Base-by-base conservation (phyloP, 2,797 vertebrate genomes). In the Neosilurus mollespiculum region DNA sequence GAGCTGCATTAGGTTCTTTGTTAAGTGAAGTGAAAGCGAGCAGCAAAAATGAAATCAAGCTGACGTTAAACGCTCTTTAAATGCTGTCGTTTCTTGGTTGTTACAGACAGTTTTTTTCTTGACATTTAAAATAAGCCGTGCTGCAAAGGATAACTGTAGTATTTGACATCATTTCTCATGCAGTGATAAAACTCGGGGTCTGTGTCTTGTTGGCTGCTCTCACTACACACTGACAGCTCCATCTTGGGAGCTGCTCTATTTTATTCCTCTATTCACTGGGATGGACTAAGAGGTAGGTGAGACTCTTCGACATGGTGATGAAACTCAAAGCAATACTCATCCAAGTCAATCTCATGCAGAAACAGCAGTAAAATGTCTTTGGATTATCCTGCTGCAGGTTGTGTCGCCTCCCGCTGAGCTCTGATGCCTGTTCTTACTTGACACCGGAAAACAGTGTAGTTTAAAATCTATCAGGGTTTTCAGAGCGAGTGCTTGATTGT, bases 281-380 rank as follows among this genome's bases (percentile, higher is more conserved):
- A 88, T 84, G 80, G 89, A 87, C 89, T 91, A 89, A 93, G 90
- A 90, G 82, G 90, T 90, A 92, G 89, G 91, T 93, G 56, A 84
- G 65, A 83, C 71, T 83, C 78, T 84, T 83, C 77, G 30, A 65
- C 43, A 37, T 82, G 80, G 78, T 87, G 82, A 86, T 87, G 84
- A 89, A 89, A 85, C 85, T 43, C 78, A 66, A 85, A 64, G 78
- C 79, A 85, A 87, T 34, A 54, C 56, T 37, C 56, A 80, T 37
- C 83, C 70, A 53, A 84, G 83, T 80, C 78, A 73, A 79, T 26
- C 82, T 86, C 64, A 24, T 81, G 81, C 58, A 81, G 64, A 30
- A 65, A 62, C 49, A 69, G 79, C 51, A 64, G 37, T 71, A 83
- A 71, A 71, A 26, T 37, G 49, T 82, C 72, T 61, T n/a, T 56